Percentiles rank a stretch among this genome's conserved stretches.
phyloP scores from a whole-genome alignment of 2,113 vertebrate genomes.

The Atractosteus spatula region DNA sequence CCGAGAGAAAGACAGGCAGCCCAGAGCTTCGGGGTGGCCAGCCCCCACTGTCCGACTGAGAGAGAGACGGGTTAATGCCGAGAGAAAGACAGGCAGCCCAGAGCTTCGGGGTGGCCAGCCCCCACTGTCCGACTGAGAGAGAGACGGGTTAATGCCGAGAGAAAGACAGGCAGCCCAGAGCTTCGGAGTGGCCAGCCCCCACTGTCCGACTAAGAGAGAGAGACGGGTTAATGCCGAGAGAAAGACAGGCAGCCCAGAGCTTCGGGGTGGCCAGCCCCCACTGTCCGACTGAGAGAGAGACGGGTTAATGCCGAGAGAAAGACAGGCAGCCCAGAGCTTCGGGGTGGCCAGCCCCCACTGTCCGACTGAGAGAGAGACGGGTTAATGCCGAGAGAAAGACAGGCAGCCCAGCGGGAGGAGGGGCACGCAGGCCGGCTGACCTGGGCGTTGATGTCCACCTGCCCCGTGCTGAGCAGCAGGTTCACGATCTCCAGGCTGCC shows the following conservation, averaged over 20 bases:
- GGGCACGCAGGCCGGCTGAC: conserved; percentile 41
- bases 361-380: not conserved
- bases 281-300: not conserved
- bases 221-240: not conserved
- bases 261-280: not conserved
- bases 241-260: no score
- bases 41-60: conserved; percentile 78
- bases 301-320: not conserved
- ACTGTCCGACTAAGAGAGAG: conserved; percentile 68
- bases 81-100: no score
- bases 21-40: conserved; percentile 73
- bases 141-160: no score
- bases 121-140: not conserved
- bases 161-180: not conserved
- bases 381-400: no score
- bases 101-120: no score
- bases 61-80: not conserved
- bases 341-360: not conserved
- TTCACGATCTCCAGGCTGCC: conserved; percentile 81
- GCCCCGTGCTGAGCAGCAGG: conserved; percentile 81
- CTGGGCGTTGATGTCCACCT: conserved; percentile 88
- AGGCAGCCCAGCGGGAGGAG: no score
- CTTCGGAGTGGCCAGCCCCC: conserved; percentile 69
- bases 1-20: not conserved
- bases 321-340: no score